Base-by-base conservation (phyloP, 2,888 invertebrate species). In the Piscicola geometra region DNA sequence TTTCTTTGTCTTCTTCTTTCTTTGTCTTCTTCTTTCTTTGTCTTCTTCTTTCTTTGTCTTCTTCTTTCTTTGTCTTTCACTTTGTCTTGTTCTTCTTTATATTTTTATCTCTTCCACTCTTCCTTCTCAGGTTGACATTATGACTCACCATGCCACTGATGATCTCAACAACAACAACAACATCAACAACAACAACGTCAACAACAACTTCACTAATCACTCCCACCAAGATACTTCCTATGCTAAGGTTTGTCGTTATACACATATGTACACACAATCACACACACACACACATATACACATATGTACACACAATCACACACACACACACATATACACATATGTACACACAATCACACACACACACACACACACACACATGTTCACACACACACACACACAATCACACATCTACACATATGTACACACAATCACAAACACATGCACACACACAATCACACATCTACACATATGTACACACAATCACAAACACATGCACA, bases 311-410 rank as follows among this genome's bases (percentile, higher is more conserved):
- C 50, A 75, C 32, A 75, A 32, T 70, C 52, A 70, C 21, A 70
- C 69, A 70, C 35, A 75, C 56, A 71, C 28, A 71, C 33, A 75
- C 33, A 50, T n/a, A 30, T n/a, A 30, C 50, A 71, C 35, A 30
- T 81, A 85, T 68, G 47, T 35, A 66, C 74, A 64, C 68, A 74
- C 52, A 73, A n/a, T n/a, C 68, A 76, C 74, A 67, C 52, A 75
- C 69, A 67, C 56, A 47, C 67, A 50, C 68, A 69, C 70, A 74
- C 56, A 36, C 60, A 76, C 30, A 70, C 68, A 75, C 28, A 72
- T 66, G 28, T n/a, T 60, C 71, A 76, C 36, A 72, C 64, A 72
- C 36, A 71, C 64, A 64, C 32, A 56, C 47, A 60, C 30, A 60
- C 28, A 64, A n/a, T 71, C 64, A 64, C 28, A 72, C 36, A 72